These are phyloP conservation scores for Girardia tigrina DNA, from an alignment of 2,888 invertebrate genomes.

Conservation along the genomic window DNA sequence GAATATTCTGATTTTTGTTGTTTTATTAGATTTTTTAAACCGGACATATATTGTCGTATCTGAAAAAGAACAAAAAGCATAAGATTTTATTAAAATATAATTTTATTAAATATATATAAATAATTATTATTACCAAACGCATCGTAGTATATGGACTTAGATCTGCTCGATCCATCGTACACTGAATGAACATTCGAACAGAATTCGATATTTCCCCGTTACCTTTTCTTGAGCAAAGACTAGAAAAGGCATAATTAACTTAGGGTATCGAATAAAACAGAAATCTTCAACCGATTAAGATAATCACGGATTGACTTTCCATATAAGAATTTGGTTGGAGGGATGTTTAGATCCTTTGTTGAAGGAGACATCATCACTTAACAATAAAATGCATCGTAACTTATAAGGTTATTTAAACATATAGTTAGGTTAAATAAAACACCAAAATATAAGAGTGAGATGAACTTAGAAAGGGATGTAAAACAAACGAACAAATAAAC, in stretches of 20 bases:
- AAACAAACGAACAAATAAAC: too few relatives aligned
- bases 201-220: constrained; percentile 6
- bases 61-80: neutral
- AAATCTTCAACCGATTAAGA: too few relatives aligned
- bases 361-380: too few relatives aligned
- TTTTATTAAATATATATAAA: neutral
- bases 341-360: too few relatives aligned
- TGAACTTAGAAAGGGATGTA: too few relatives aligned
- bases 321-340: too few relatives aligned
- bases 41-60: constrained; percentile 6
- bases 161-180: neutral
- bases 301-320: too few relatives aligned
- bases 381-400: too few relatives aligned
- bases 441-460: too few relatives aligned
- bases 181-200: neutral
- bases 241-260: neutral
- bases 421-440: too few relatives aligned
- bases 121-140: neutral
- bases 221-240: neutral
- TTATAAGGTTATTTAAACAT: too few relatives aligned
- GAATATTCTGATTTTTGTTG: constrained; percentile 3
- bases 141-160: constrained; percentile 15
- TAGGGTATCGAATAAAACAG: too few relatives aligned
- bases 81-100: neutral
- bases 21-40: neutral